A percentile compares a stretch with the other conserved stretches of the same genome.
Evolutionary conservation across 2,888 invertebrate genomes (phyloP).

Genomic region (Megaustenia siamemsis): DNA sequence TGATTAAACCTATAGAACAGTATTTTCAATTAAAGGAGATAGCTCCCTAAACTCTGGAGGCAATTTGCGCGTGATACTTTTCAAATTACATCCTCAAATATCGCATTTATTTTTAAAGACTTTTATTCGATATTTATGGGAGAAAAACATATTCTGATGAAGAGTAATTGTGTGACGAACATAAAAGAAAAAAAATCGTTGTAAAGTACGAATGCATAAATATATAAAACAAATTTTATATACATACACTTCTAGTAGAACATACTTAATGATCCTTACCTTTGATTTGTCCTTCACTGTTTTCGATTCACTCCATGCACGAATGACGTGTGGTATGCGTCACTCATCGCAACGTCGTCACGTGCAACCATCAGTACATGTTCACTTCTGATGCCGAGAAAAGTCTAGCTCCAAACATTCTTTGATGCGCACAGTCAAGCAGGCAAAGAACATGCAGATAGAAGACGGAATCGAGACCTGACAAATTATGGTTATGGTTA

Average conservation of each 20-base stretch:
- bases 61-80: too few species aligned
- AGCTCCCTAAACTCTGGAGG: too few species aligned
- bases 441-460: too few species aligned
- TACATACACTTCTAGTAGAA: not conserved
- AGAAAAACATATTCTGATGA: too few species aligned
- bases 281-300: constrained; percentile 16
- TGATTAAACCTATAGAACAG: too few species aligned
- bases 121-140: too few species aligned
- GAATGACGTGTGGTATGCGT: constrained; percentile 7
- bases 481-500: too few species aligned
- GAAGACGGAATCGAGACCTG: too few species aligned
- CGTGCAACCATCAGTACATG: not conserved
- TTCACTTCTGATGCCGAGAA: not conserved
- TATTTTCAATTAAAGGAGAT: too few species aligned
- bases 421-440: not conserved
- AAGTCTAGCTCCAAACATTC: not conserved
- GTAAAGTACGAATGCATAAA: not conserved
- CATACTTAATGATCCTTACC: not conserved
- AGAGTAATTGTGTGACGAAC: not conserved
- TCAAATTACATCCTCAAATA: too few species aligned
- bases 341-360: not conserved
- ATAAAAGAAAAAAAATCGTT: not conserved
- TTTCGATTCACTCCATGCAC: constrained; percentile 16
- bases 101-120: too few species aligned
- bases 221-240: not conserved